Evolutionary conservation across 2,797 vertebrate genomes (phyloP), one percentile per base, ranked within the genome.

Genomic region (Psittacula derbiana): DNA sequence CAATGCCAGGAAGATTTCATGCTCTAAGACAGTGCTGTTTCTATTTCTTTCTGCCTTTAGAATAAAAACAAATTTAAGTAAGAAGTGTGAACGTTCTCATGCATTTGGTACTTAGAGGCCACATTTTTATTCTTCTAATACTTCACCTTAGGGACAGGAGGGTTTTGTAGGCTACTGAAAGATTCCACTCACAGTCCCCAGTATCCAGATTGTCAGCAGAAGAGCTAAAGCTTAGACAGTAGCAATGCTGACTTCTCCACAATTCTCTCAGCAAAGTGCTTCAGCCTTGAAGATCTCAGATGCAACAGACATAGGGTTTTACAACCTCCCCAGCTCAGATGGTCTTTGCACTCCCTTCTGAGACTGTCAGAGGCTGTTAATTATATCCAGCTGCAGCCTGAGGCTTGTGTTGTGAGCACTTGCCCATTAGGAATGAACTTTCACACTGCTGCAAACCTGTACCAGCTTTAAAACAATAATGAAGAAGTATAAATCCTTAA

Each of bases 1-100:
- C 83, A 80, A 7, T 50, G 93, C 72, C 94, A 94, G 43, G 81
- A 88, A 92, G 46, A 92, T 95, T 94, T 88, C 80, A 92, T 10
- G 17, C 90, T 91, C 18, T n/a, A 69, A 71, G 28, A 80, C 47
- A 61, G 14, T 8, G 23, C 50, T 40, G 10, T 27, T 92, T 71
- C 89, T 55, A 38, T 41, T 80, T 76, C 82, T 76, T 60, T 18
- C 15, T 57, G 17, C 17, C 2, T 16, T 64, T 64, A 85, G 16
- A 72, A 67, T 65, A 49, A 71, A 91, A 95, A 69, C 52, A 74
- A 46, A 74, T 67, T 90, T 74, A 74, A 72, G 28, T 53, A 61
- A 72, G 58, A 86, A 55, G 19, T 17, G 40, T 38, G 16, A 85
- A 61, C 3, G 0, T 65, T 78, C 69, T 90, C 6, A 5, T 38